Evolutionary conservation across 2,113 vertebrate species (phyloP).

Genomic region (Excalfactoria chinensis): DNA sequence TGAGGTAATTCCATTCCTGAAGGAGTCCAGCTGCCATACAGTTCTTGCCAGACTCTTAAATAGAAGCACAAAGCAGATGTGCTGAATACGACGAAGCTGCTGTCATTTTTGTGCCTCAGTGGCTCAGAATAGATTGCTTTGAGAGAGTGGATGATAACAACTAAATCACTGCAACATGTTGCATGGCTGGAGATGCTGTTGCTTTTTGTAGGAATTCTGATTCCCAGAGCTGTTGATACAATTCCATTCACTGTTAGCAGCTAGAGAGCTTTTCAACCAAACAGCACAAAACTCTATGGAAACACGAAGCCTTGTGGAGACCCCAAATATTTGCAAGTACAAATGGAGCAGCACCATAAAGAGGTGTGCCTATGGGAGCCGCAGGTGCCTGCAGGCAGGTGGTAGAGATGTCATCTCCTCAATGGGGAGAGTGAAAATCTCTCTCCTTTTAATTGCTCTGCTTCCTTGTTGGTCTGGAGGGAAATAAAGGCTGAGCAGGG

Average conservation of each 20-base stretch:
- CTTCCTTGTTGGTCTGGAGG: neutral
- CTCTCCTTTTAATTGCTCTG: constrained; percentile 61
- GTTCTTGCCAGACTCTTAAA: neutral
- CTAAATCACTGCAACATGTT: neutral
- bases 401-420: neutral
- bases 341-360: neutral
- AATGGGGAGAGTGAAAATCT: constrained; percentile 3
- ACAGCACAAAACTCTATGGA: neutral
- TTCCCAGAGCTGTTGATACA: neutral
- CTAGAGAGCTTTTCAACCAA: neutral
- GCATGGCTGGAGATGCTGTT: rapidly evolving
- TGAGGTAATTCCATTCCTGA: neutral
- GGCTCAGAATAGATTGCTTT: neutral
- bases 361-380: neutral
- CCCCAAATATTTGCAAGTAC: neutral
- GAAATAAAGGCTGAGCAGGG: neutral
- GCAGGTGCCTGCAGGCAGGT: neutral
- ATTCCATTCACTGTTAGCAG: neutral
- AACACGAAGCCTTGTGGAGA: neutral
- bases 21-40: neutral
- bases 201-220: neutral
- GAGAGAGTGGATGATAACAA: neutral
- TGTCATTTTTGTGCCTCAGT: neutral
- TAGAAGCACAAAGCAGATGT: neutral
- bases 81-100: neutral